Percentiles rank a stretch among this genome's conserved stretches.
Conservation (phyloP, 2,797 vertebrate species). For the Macropus fuliginosus region DNA sequence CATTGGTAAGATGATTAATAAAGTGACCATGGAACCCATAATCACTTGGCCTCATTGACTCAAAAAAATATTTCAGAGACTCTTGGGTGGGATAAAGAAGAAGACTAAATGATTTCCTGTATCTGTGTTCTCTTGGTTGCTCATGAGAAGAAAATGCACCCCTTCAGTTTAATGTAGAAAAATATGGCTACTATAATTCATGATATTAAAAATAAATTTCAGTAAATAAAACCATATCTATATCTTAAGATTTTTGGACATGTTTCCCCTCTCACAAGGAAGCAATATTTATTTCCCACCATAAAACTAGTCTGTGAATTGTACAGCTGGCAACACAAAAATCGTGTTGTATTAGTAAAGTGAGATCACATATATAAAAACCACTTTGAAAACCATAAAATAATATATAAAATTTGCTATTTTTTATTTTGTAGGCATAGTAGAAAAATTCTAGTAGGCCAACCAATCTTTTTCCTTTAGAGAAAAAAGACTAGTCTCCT, state of each 20-base stretch:
- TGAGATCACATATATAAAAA: not conserved
- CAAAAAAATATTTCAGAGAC: slow-evolving; percentile 45
- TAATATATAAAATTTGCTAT: slow-evolving; percentile 7
- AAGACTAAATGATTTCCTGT: slow-evolving; percentile 13
- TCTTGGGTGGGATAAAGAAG: not conserved
- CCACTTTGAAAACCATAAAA: not conserved
- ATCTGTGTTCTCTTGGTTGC: slow-evolving; percentile 20
- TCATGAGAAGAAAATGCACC: not conserved
- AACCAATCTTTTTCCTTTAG: not conserved
- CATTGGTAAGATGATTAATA: slow-evolving; percentile 68
- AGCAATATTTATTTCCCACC: slow-evolving; percentile 17
- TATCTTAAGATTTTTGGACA: not conserved
- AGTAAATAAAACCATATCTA: not conserved
- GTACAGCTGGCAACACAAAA: not conserved
- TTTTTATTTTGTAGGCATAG: not conserved
- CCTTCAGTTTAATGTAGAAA: not conserved
- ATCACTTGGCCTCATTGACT: slow-evolving; percentile 40
- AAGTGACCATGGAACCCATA: slow-evolving; percentile 40
- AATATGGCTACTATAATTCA: not conserved
- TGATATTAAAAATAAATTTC: not conserved
- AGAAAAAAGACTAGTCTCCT: not conserved
- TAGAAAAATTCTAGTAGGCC: not conserved
- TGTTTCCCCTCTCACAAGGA: slow-evolving; percentile 11
- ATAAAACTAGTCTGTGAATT: not conserved
- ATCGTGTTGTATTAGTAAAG: not conserved